Evolutionary conservation across 2,113 vertebrate genomes (phyloP), one percentile per base, ranked within the genome.

Genomic region (Equus quagga): DNA sequence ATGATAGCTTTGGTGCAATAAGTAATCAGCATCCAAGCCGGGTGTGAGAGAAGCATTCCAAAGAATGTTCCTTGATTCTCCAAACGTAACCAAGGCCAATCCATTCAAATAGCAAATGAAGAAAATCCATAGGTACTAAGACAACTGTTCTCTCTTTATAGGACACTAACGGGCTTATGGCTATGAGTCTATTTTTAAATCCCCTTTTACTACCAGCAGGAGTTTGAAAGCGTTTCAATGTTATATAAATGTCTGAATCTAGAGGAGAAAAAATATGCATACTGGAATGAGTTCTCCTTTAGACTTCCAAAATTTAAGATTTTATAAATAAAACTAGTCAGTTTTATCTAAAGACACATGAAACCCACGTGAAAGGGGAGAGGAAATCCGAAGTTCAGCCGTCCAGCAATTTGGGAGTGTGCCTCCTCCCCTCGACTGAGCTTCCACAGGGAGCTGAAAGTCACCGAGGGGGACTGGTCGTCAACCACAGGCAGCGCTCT

Each of bases 151-250:
- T 89, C 49, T 96, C 49, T 81, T 8, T 80, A 54, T 83, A 46
- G 54, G 88, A 93, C n/a, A 91, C 83, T 91, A 97, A 94, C 81
- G 97, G 94, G 62, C 96, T 95, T 97, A 98, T 98, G 97, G 98
- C 98, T 98, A 98, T 92, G 91, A 93, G 95, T 98, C 91, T 97
- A 94, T 58, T 97, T 97, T 78, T 97, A 98, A 73, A 58, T 98
- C 97, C 96, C 97, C 97, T 89, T 95, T 97, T 98, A 96, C 98
- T 97, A 98, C 98, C 89, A 98, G 90, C 67, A 97, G 97, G 91
- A 98, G 94, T 73, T 92, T 94, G 76, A 96, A 97, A 98, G 76
- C 80, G 88, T 98, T 97, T 95, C 36, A 76, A 31, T 91, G 94
- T 86, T 96, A 93, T 83, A 92, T 67, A 96, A 97, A 98, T 62